Base-by-base conservation (phyloP, 2,113 vertebrate genomes). In the Cyrtonyx montezumae region DNA sequence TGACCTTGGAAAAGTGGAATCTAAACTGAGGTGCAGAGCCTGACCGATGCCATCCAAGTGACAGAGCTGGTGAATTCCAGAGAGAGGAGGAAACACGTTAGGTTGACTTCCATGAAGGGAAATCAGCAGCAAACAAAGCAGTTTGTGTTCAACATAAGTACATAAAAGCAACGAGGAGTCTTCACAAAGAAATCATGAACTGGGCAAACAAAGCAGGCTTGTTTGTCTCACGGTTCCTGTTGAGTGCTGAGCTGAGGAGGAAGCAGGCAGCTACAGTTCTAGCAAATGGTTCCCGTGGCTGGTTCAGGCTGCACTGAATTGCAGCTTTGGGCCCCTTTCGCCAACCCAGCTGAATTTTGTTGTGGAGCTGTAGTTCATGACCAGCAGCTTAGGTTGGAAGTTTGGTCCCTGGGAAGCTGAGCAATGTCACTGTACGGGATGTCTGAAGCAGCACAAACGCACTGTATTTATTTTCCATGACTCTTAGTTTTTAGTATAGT, bases 71-170 rank as follows among this genome's bases (percentile, higher is more conserved):
- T 80, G 77, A 91, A 88, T 88, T 83, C 82, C 70, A 79, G 69
- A 73, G 78, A 70, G 36, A 83, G 67, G 67, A 82, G 78, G 78
- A 92, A 84, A 28, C 45, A 12, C 75, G 65, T 87, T 48, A 62
- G 73, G 42, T 73, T 87, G 71, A 34, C 59, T 87, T 65, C 42
- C 34, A 59, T 51, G 55, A 88, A 87, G 82, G 81, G 82, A 91
- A 85, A 76, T 30, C 23, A 85, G 63, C 79, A 76, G 46, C 84
- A 87, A 76, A 79, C 79, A 77, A 95, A 87, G 81, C 78, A 43
- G 32, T 79, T 95, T 92, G 55, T 88, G 71, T 83, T 92, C 79
- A 79, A 79, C 84, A 76, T 89, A 76, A 91, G 90, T 88, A 88
- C 88, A 88, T 86, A 82, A 84, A 87, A 79, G 73, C 85, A 45